These are phyloP conservation scores for Chaunax sp. DNA, from an alignment of 2,797 vertebrate genomes.

Conservation along the genomic window DNA sequence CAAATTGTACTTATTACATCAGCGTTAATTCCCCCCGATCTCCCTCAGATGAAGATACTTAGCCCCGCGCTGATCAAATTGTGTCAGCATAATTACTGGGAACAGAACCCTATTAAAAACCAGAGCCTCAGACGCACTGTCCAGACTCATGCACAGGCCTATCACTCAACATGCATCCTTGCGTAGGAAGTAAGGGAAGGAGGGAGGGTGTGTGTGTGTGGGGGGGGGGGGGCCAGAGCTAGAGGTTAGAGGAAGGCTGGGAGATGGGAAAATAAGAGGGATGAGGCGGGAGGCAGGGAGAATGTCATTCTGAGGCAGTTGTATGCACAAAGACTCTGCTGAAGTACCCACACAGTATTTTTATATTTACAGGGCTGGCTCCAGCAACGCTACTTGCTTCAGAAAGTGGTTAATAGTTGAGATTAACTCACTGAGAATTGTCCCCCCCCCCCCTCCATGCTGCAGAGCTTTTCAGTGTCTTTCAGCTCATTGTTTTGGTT, in stretches of 20 bases:
- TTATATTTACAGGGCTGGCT: background rate
- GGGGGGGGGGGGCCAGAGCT: background rate
- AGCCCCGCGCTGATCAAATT: slow-evolving; percentile 92
- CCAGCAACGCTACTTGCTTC: background rate
- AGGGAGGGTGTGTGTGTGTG: background rate
- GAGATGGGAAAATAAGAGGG: slow-evolving; percentile 47
- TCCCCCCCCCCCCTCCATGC: background rate
- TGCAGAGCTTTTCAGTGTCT: background rate
- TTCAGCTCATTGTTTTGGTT: slow-evolving; percentile 12
- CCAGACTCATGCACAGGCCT: slow-evolving; percentile 76
- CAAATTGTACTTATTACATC: slow-evolving; percentile 96
- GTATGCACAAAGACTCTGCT: slow-evolving; percentile 37
- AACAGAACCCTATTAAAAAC: slow-evolving; percentile 93
- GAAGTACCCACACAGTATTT: background rate
- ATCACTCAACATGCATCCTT: slow-evolving; percentile 77
- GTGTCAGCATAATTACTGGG: slow-evolving; percentile 93
- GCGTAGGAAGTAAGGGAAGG: slow-evolving; percentile 53
- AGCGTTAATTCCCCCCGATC: slow-evolving; percentile 92
- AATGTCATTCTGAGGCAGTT: slow-evolving; percentile 40
- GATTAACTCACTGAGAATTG: background rate
- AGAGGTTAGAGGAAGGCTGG: slow-evolving; percentile 40
- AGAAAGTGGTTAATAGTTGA: background rate
- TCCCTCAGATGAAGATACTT: slow-evolving; percentile 95
- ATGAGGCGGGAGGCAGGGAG: slow-evolving; percentile 30
- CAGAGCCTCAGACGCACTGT: slow-evolving; percentile 84